Base-by-base conservation (phyloP, 2,797 vertebrate species). In the Lagocephalus sceleratus region DNA sequence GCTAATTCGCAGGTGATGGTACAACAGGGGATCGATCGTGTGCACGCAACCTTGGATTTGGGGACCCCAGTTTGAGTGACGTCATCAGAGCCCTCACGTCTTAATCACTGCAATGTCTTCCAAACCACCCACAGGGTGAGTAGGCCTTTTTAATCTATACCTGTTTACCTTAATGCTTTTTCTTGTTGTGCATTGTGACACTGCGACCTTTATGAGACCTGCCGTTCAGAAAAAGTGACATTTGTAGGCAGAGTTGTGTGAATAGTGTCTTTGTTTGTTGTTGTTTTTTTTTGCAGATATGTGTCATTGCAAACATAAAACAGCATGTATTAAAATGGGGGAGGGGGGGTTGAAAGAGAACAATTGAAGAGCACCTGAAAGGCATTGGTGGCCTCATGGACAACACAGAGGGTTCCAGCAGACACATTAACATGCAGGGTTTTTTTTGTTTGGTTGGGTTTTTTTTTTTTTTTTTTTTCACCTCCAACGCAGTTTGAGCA, bases 81-180 rank as follows among this genome's bases (percentile, higher is more conserved):
- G 15, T 41, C 54, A 59, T 73, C 40, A 7, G 40, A 42, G 17
- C n/a, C 19, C 19, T 2, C 1, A 42, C 17, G 9, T 42, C 2
- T 16, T 42, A 42, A 42, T 42, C 60, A 75, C 71, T 55, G 71
- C 60, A 48, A 79, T 83, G 81, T 62, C 80, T 42, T 71, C 73
- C 1, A 90, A 86, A 72, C 84, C 87, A 35, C 85, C 88, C 17
- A 55, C 56, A 32, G 85, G 88, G 90, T 90, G 71, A 87, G 88
- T 11, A 44, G 5, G 12, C 32, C 12, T 35, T 3, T 35, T 25
- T 35, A 35, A 14, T 35, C 14, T 6, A 3, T 35, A 35, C 14
- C 2, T 9, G 32, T 35, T 35, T 35, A 35, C 3, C 0, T 15
- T 15, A 16, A 4, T 46, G 15, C n/a, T 25, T 40, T 2, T 9